phyloP scores from a whole-genome alignment of 2,888 invertebrate species.

The Camponotus fellah region DNA sequence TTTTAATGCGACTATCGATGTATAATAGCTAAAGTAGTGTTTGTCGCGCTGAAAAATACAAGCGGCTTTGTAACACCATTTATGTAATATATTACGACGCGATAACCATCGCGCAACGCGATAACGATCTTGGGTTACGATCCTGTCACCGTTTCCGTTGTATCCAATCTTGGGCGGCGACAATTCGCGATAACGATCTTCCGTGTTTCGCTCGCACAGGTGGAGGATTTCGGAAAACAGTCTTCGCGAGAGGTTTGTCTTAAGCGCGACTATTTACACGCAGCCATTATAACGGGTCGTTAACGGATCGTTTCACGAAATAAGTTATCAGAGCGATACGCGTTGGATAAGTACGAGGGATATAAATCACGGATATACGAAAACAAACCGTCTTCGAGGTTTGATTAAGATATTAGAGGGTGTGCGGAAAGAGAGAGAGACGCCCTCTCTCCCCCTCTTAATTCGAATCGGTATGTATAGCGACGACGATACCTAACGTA shows the following conservation, averaged over 20 bases:
- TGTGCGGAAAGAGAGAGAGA: constrained; percentile 20
- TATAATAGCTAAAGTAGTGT: neutral
- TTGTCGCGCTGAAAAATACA: neutral
- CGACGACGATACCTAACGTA: constrained; percentile 77
- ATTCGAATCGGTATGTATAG: constrained; percentile 59
- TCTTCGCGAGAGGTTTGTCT: neutral
- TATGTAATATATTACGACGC: constrained; percentile 40
- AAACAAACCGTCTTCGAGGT: constrained; percentile 38
- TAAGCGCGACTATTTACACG: neutral
- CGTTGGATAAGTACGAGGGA: neutral
- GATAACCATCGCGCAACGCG: constrained; percentile 44
- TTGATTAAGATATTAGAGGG: constrained; percentile 74
- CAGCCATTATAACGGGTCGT: neutral
- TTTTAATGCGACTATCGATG: neutral
- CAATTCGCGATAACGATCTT: constrained; percentile 48
- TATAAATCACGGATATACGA: constrained; percentile 41
- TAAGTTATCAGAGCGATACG: constrained; percentile 1
- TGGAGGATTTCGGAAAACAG: constrained; percentile 15
- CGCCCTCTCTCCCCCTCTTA: neutral
- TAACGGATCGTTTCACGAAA: neutral
- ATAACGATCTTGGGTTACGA: constrained; percentile 46
- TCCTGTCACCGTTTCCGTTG: constrained; percentile 33
- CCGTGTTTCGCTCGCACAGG: constrained; percentile 25
- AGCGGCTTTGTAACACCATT: neutral
- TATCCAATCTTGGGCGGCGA: constrained; percentile 37